Conservation (phyloP, 92 coral and sea anemone species). For the Pocillopora meandrina region DNA sequence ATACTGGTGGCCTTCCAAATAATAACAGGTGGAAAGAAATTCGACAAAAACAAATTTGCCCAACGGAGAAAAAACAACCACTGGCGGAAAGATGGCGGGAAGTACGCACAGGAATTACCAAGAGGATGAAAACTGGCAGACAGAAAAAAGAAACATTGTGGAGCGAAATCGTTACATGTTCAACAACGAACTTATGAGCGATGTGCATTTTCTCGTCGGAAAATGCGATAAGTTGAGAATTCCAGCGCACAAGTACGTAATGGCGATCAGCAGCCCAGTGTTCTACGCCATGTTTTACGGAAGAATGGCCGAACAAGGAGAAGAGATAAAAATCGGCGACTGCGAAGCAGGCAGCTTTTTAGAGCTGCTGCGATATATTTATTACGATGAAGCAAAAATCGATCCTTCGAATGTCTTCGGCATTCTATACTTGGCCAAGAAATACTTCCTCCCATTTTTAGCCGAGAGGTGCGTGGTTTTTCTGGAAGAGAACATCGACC, state of each 20-base stretch:
- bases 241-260: slow-evolving; percentile 78
- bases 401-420: slow-evolving; percentile 79
- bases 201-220: slow-evolving; percentile 71
- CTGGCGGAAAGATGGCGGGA: slow-evolving; percentile 67
- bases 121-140: slow-evolving; percentile 78
- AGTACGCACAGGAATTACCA: slow-evolving; percentile 22
- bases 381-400: slow-evolving; percentile 75
- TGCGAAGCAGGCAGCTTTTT: slow-evolving; percentile 74
- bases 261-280: slow-evolving; percentile 87
- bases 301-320: slow-evolving; percentile 74
- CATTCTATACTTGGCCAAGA: slow-evolving; percentile 81
- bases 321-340: slow-evolving; percentile 68
- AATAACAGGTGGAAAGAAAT: slow-evolving; percentile 27
- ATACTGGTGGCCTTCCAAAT: slow-evolving; percentile 33
- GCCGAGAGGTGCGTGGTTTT: slow-evolving; percentile 80
- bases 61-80: background rate
- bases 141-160: slow-evolving; percentile 58
- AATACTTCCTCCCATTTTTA: slow-evolving; percentile 81
- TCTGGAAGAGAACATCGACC: slow-evolving; percentile 75
- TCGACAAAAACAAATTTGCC: slow-evolving; percentile 9
- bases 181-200: slow-evolving; percentile 79
- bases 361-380: slow-evolving; percentile 75
- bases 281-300: slow-evolving; percentile 89
- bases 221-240: slow-evolving; percentile 61
- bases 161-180: slow-evolving; percentile 84